Evolutionary conservation across 1,140 invertebrate genomes (phyloP), one percentile per base, ranked within the genome.

Genomic region (Nasonia giraulti): DNA sequence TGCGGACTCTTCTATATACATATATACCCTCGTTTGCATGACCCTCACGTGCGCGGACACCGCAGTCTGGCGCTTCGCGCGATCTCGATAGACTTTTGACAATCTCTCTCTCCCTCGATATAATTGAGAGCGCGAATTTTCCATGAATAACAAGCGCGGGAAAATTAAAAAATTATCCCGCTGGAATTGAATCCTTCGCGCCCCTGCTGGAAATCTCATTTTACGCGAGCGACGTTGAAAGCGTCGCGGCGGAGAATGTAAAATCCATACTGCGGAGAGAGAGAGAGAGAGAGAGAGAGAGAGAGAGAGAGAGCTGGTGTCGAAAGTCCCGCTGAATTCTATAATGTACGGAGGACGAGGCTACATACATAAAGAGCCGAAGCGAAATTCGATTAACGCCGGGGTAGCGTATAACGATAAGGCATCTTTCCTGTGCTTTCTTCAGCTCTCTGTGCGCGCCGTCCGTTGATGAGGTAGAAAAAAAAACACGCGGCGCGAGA

Each of bases 11-110:
- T 3, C 37, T n/a, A 31, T 33, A 68, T 71, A 73, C 50, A 85
- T 89, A 5, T 40, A 37, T 87, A 87, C 1, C 88, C 87, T 88
- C 88, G 81, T 89, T 89, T 87, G 88, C 86, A 88, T 87, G 81
- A 80, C 77, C 55, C 83, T 89, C 87, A 88, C 89, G 89, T 87
- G 87, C 86, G 50, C 66, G 47, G 62, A 11, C 44, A 6, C 2
- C 20, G 20, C 75, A 12, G 62, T n/a, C n/a, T 66, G 14, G 14
- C 5, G 40, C 40, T 40, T 40, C 8, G 40, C 40, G 10, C 40
- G 40, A 11, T 44, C 23, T 71, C 69, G 69, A 71, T 71, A 27
- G 69, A 37, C 3, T 17, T 27, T 71, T 71, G 69, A 71, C 27
- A 71, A 31, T 71, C 6, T 44, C 3, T 44, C 40, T 44, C 40